These are phyloP conservation scores for Hephaestus fuliginosus DNA, from an alignment of 2,797 vertebrate genomes.

Conservation along the genomic window DNA sequence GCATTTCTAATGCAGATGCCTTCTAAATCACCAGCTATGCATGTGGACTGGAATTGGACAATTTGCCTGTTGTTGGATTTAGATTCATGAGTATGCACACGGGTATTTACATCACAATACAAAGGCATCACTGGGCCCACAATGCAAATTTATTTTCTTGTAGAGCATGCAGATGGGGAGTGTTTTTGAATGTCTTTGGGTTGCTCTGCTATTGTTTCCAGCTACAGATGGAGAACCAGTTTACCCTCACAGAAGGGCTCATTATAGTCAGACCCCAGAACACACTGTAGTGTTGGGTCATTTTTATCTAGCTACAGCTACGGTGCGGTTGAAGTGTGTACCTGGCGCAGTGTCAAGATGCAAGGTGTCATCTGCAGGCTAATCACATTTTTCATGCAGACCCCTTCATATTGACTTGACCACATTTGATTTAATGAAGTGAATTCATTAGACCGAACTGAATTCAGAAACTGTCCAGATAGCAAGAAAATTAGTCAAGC, in stretches of 20 bases:
- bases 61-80: constrained; percentile 59
- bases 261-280: constrained; percentile 47
- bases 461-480: constrained; percentile 61
- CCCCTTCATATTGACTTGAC: constrained; percentile 56
- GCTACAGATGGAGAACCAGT: constrained; percentile 43
- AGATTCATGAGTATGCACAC: constrained; percentile 31
- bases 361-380: constrained; percentile 62
- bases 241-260: constrained; percentile 40
- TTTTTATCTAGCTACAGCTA: constrained; percentile 16
- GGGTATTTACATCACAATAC: constrained; percentile 73
- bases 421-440: constrained; percentile 76
- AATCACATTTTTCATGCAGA: constrained; percentile 69
- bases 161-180: background rate
- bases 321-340: constrained; percentile 20
- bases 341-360: constrained; percentile 49
- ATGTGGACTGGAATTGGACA: constrained; percentile 52
- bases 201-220: constrained; percentile 40
- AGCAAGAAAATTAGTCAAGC: constrained; percentile 51
- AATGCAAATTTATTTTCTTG: constrained; percentile 49
- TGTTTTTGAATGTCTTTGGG: constrained; percentile 9
- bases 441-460: constrained; percentile 71
- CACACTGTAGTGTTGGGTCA: constrained; percentile 25
- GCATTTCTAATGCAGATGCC: constrained; percentile 65
- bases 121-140: constrained; percentile 4
- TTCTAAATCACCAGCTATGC: constrained; percentile 28